Evolutionary conservation across 2,113 vertebrate genomes (phyloP), one percentile per base, ranked within the genome.

Genomic region (Misgurnus mizolepis): DNA sequence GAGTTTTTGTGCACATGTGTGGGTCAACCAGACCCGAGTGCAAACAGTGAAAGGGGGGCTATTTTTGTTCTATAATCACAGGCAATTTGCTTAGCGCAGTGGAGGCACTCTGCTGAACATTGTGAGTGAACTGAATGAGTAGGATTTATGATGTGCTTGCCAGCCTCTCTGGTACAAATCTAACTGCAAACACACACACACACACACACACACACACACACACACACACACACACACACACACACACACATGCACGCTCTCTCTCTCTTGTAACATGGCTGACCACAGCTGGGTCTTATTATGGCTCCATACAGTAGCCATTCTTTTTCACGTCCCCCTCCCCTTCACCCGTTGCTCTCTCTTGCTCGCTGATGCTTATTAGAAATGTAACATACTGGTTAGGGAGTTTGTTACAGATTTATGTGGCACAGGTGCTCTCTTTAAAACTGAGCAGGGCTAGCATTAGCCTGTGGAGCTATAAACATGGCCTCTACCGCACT

Each of bases 281-380:
- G 90, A 50, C 90, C 93, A 95, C 97, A 98, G 95, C 95, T 99
- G 96, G 95, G 93, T 94, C 92, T 90, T 93, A 96, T 98, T 96
- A 97, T 90, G 87, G 85, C 87, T 62, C 89, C 92, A 93, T 93
- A 93, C 93, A 93, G 77, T 85, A 94, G 94, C 95, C 94, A 95
- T 98, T 96, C 94, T 95, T 96, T 95, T 96, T 95, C 93, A 93
- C 94, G 68, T 93, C 92, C 91, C 86, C 79, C 55, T 41, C 76
- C 50, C 78, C 62, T 83, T 90, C 45, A 6, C 74, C 82, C 40
- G 53, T 62, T 47, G 45, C 77, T 81, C 86, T 81, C 70, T 83
- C 85, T 87, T 93, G 91, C 91, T 93, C 89, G 88, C 93, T 94
- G 95, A 96, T 88, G 95, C 94, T 92, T 95, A 93, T 95, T 95